phyloP scores from a whole-genome alignment of 2,888 invertebrate genomes.

The Agriopis leucophaearia region DNA sequence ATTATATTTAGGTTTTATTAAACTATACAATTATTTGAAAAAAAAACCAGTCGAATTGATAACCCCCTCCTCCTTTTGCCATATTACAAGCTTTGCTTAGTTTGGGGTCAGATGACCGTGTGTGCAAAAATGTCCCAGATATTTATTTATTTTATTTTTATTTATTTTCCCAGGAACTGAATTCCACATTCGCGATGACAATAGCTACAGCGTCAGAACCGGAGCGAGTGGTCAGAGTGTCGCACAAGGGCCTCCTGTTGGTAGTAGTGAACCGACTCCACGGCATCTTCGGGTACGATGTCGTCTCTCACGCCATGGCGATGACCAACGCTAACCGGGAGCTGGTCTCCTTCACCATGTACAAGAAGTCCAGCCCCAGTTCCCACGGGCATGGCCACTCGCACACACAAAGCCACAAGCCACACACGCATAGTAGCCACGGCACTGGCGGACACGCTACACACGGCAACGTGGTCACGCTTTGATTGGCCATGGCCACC shows the following conservation, averaged over 20 bases:
- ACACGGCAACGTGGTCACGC: conserved; percentile 68
- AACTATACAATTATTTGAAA: too few relatives aligned
- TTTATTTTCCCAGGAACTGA: conserved; percentile 68
- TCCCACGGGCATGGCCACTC: conserved; percentile 59
- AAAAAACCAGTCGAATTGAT: too few relatives aligned
- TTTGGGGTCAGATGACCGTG: too few relatives aligned
- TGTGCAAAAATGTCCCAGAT: too few relatives aligned
- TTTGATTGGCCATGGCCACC: conserved; percentile 51
- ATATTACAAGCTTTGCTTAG: too few relatives aligned
- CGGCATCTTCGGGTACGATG: conserved; percentile 80
- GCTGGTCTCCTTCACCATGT: conserved; percentile 80
- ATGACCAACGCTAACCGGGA: conserved; percentile 83
- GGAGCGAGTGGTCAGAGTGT: conserved; percentile 73
- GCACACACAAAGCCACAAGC: conserved; percentile 44
- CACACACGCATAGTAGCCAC: conserved; percentile 27
- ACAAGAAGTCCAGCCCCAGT: conserved; percentile 72
- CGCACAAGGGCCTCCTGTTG: conserved; percentile 77
- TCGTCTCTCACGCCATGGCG: conserved; percentile 82
- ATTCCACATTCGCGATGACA: conserved; percentile 70
- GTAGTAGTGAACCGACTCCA: conserved; percentile 81
- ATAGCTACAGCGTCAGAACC: conserved; percentile 68
- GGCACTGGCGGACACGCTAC: background rate
- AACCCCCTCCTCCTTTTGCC: too few relatives aligned
- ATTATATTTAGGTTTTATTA: too few relatives aligned
- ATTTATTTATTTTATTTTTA: too few relatives aligned